Conservation (phyloP, 2,113 vertebrate species). For the Limanda limanda region DNA sequence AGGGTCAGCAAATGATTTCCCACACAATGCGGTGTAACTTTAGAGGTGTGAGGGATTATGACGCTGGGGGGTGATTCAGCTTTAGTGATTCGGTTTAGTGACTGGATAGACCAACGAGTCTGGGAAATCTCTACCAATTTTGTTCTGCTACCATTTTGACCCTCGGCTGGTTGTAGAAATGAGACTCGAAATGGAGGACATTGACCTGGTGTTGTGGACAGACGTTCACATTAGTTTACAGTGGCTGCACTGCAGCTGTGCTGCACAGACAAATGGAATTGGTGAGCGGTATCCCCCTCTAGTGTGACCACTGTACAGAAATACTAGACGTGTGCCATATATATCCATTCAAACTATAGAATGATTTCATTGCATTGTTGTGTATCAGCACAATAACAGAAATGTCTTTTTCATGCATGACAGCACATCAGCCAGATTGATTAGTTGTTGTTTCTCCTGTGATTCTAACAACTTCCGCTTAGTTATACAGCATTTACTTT, state of each 20-base stretch:
- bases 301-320: slow-evolving; percentile 44
- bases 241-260: slow-evolving; percentile 65
- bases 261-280: slow-evolving; percentile 59
- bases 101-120: slow-evolving; percentile 63
- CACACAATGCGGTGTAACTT: slow-evolving; percentile 78
- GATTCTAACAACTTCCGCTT: slow-evolving; percentile 16
- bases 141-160: slow-evolving; percentile 68
- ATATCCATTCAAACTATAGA: slow-evolving; percentile 9
- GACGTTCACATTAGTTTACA: slow-evolving; percentile 62
- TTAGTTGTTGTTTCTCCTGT: background rate
- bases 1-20: slow-evolving; percentile 71
- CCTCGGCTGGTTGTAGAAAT: slow-evolving; percentile 65
- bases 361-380: background rate
- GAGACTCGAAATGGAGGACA: slow-evolving; percentile 66
- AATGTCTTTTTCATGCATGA: slow-evolving; percentile 5
- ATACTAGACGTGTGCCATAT: slow-evolving; percentile 19
- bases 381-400: slow-evolving; percentile 6
- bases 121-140: slow-evolving; percentile 68
- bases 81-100: slow-evolving; percentile 71
- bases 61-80: slow-evolving; percentile 68
- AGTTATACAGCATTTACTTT: slow-evolving; percentile 24
- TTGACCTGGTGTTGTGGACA: slow-evolving; percentile 64
- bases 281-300: slow-evolving; percentile 49
- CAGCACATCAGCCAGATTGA: background rate
- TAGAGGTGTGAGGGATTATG: slow-evolving; percentile 75